A percentile compares a stretch with the other conserved stretches of the same genome.
These are phyloP conservation scores for Erebia epiphron DNA, from an alignment of 2,888 invertebrate species.

Conservation along the genomic window DNA sequence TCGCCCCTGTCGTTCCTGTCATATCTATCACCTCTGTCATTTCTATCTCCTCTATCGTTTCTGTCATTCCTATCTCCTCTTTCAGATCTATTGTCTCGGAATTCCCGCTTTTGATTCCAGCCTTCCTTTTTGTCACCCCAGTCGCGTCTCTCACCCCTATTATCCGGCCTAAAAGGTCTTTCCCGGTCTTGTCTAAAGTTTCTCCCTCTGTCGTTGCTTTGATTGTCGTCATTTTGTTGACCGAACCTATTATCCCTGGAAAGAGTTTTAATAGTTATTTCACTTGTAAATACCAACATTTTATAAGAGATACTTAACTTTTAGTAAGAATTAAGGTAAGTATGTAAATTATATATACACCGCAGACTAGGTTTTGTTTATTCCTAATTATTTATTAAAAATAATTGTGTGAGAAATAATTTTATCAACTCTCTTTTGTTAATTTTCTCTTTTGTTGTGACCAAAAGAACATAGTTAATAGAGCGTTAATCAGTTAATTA, in stretches of 20 bases:
- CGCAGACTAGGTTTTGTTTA: not conserved
- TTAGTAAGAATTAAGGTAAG: not conserved
- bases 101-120: conserved; percentile 53
- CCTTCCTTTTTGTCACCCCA: conserved; percentile 51
- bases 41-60: conserved; percentile 47
- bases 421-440: not conserved
- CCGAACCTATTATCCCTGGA: conserved; percentile 50
- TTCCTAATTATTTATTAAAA: not conserved
- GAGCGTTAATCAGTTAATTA: not conserved
- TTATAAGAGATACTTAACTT: not conserved
- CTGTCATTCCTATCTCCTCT: conserved; percentile 45
- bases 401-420: not conserved
- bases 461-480: not conserved
- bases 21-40: conserved; percentile 49
- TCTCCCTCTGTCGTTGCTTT: conserved; percentile 31
- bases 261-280: conserved; percentile 7
- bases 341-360: not conserved
- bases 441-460: not conserved
- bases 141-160: conserved; percentile 51
- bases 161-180: conserved; percentile 38
- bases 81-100: conserved; percentile 48
- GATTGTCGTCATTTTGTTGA: conserved; percentile 57
- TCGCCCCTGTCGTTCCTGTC: conserved; percentile 50
- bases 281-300: not conserved
- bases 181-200: conserved; percentile 48